phyloP scores from a whole-genome alignment of 2,113 vertebrate genomes.

The Caranx ignobilis region DNA sequence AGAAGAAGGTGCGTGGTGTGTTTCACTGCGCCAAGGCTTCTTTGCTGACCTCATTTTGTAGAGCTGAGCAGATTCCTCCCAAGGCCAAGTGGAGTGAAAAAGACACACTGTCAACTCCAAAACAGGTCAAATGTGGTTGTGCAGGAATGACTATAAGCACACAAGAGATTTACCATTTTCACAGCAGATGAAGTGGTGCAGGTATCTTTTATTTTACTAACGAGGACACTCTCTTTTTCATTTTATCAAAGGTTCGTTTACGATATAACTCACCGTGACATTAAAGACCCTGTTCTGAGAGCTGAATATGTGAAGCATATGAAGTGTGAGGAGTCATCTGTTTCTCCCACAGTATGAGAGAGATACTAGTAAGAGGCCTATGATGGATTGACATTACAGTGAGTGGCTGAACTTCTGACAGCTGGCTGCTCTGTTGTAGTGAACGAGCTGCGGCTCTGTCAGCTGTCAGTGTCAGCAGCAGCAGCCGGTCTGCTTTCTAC shows the following conservation, averaged over 20 bases:
- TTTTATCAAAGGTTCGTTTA: background rate
- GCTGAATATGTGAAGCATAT: slow-evolving; percentile 33
- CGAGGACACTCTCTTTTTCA: background rate
- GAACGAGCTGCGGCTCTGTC: slow-evolving; percentile 71
- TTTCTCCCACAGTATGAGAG: slow-evolving; percentile 39
- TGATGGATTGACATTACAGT: slow-evolving; percentile 61
- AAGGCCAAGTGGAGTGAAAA: slow-evolving; percentile 62
- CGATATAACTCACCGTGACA: slow-evolving; percentile 1
- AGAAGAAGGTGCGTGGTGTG: slow-evolving; percentile 34
- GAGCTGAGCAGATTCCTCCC: slow-evolving; percentile 71
- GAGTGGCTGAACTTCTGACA: slow-evolving; percentile 66
- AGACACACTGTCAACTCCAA: slow-evolving; percentile 30
- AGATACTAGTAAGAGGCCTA: slow-evolving; percentile 44
- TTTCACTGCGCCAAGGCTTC: slow-evolving; percentile 67
- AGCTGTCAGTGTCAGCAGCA: slow-evolving; percentile 67
- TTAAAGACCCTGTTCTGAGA: slow-evolving; percentile 24
- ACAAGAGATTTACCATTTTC: background rate
- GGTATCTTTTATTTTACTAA: slow-evolving; percentile 5
- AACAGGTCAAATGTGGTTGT: slow-evolving; percentile 34
- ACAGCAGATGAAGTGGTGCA: background rate
- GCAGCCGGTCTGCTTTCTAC: slow-evolving; percentile 54
- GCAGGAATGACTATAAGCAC: slow-evolving; percentile 5
- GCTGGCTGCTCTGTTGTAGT: slow-evolving; percentile 61
- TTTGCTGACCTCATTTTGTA: slow-evolving; percentile 77
- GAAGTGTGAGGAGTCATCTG: slow-evolving; percentile 36